phyloP scores from a whole-genome alignment of 2,797 vertebrate genomes.

The Novumbra hubbsi region DNA sequence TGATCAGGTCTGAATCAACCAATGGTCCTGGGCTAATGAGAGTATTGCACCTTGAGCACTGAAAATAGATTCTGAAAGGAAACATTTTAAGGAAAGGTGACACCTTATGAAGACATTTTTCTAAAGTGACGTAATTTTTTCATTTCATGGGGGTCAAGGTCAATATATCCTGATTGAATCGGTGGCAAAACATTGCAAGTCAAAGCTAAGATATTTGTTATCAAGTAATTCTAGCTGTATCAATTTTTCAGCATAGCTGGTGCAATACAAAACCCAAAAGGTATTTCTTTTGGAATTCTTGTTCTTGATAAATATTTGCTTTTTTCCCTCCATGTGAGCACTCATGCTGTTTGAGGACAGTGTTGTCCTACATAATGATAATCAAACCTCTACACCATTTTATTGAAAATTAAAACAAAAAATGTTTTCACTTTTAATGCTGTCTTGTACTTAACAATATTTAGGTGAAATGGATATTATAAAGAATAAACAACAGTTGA shows the following conservation, averaged over 20 bases:
- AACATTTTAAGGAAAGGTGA: background rate
- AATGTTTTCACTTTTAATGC: too few species aligned
- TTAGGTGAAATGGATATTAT: too few species aligned
- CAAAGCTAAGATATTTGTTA: background rate
- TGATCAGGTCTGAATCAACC: background rate
- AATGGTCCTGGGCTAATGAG: background rate
- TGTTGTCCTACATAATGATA: too few species aligned
- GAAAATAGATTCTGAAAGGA: background rate
- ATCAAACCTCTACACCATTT: too few species aligned
- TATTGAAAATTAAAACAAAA: too few species aligned
- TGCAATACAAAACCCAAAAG: background rate
- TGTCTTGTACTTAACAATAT: too few species aligned
- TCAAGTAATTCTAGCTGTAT: background rate
- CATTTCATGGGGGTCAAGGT: background rate
- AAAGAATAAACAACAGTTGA: too few species aligned
- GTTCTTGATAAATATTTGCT: background rate
- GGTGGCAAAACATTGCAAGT: background rate
- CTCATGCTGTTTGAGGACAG: background rate
- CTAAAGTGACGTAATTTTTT: slow-evolving; percentile 1
- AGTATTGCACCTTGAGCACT: background rate
- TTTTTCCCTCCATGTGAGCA: background rate
- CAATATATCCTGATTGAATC: background rate
- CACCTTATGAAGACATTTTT: slow-evolving; percentile 8
- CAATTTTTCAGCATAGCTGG: slow-evolving; percentile 1
- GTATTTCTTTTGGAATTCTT: background rate